Conservation (phyloP, 1,140 invertebrate genomes). For the Euura lappo region DNA sequence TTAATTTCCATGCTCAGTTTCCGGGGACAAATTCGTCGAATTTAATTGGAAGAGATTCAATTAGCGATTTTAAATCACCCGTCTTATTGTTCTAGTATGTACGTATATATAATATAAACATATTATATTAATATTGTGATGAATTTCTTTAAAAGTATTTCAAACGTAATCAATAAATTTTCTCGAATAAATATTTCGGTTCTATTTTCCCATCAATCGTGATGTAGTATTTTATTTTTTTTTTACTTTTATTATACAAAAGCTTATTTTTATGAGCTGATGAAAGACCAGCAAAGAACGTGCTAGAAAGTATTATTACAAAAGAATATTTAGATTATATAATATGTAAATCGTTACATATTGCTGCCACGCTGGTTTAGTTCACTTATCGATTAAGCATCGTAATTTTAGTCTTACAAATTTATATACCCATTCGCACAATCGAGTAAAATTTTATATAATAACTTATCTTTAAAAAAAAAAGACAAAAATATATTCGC, state of each 20-base stretch:
- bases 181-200: not conserved
- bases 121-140: not conserved
- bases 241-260: not conserved
- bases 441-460: slow-evolving; percentile 44
- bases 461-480: slow-evolving; percentile 53
- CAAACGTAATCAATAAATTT: not conserved
- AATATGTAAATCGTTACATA: not conserved
- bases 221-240: not conserved
- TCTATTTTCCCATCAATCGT: not conserved
- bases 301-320: slow-evolving; percentile 23
- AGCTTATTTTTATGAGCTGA: not conserved
- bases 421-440: slow-evolving; percentile 38
- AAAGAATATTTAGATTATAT: slow-evolving; percentile 8
- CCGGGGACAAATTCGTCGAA: not conserved
- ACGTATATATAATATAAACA: not conserved
- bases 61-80: too few relatives aligned
- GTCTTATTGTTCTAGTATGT: not conserved
- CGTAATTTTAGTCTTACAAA: not conserved
- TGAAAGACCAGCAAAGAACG: not conserved
- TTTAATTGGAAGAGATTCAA: too few relatives aligned
- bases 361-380: not conserved
- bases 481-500: slow-evolving; percentile 30
- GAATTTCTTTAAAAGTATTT: not conserved
- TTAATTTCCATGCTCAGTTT: not conserved
- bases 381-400: not conserved